Base-by-base conservation (phyloP, 2,113 vertebrate genomes). In the Thalassoma bifasciatum region DNA sequence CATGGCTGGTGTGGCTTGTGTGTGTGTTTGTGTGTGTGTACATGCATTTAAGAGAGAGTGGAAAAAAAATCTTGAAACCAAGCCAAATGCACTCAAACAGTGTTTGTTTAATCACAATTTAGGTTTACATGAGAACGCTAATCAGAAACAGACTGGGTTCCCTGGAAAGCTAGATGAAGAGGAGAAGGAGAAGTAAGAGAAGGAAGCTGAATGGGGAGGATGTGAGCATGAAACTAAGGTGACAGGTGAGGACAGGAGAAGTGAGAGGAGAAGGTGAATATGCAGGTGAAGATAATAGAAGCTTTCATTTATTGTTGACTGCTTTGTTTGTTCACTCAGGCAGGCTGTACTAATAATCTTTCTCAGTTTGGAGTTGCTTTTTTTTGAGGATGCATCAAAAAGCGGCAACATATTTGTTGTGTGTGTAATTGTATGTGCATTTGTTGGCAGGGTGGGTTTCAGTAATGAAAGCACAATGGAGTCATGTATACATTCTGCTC, bases 51-150 rank as follows among this genome's bases (percentile, higher is more conserved):
- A 58, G 54, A 64, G 63, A 54, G 73, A 67, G 47, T 49, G 64
- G 73, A 88, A 83, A 30, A 30, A 30, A 30, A 30, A 30, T 30
- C 79, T 80, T 85, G 84, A 88, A 65, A 8, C 17, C 0, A 36
- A 49, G 72, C 84, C 86, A 87, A 80, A 73, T 40, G 9, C 66
- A 83, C 81, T 88, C 72, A 36, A 72, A 75, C 79, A 65, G 60
- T 84, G 85, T 90, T 92, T 91, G 76, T 88, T 87, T 91, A 92
- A 92, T 91, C 85, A 84, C 76, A 90, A 87, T 91, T 93, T 90
- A 76, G 82, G 74, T 89, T 91, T 88, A 92, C 88, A 92, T 82
- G 81, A 79, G 75, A 90, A 69, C 49, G 3, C 65, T 92, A 91
- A 91, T 92, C 67, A 46, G 82, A 91, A 92, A 69, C 92, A 91